Evolutionary conservation across 2,888 invertebrate species (phyloP).

Genomic region (Hermodice carunculata): DNA sequence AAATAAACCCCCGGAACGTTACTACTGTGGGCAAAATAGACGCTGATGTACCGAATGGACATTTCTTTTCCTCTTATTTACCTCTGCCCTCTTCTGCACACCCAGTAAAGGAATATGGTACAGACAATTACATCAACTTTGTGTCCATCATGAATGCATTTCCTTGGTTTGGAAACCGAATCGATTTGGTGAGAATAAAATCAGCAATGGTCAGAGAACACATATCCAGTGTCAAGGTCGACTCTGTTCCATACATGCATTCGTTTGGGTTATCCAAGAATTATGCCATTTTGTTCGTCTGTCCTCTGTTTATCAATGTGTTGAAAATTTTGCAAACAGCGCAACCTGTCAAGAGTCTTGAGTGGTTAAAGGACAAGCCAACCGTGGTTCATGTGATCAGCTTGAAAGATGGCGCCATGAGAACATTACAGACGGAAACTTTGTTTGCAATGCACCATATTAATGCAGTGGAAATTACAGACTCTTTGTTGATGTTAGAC

Average conservation of each 20-base stretch:
- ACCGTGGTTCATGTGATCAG: conserved; percentile 52
- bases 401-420: conserved; percentile 46
- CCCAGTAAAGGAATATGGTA: conserved; percentile 58
- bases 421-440: conserved; percentile 44
- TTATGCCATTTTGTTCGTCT: conserved; percentile 57
- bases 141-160: conserved; percentile 53
- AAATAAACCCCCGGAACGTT: conserved; percentile 42
- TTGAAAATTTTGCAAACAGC: conserved; percentile 52
- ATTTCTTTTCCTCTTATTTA: conserved; percentile 39
- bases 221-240: conserved; percentile 53
- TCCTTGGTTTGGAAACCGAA: conserved; percentile 47
- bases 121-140: conserved; percentile 52
- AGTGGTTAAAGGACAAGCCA: conserved; percentile 49
- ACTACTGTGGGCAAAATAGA: conserved; percentile 38
- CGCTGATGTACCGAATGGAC: conserved; percentile 30
- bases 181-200: conserved; percentile 53
- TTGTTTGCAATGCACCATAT: conserved; percentile 62
- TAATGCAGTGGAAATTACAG: conserved; percentile 55
- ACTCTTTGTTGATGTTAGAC: conserved; percentile 49
- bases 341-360: conserved; percentile 54
- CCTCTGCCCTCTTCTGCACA: conserved; percentile 60
- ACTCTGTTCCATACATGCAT: conserved; percentile 62
- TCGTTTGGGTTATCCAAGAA: conserved; percentile 59
- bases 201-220: conserved; percentile 48
- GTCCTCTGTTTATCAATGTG: conserved; percentile 57